phyloP scores from a whole-genome alignment of 2,797 vertebrate genomes.

The Selene dorsalis region DNA sequence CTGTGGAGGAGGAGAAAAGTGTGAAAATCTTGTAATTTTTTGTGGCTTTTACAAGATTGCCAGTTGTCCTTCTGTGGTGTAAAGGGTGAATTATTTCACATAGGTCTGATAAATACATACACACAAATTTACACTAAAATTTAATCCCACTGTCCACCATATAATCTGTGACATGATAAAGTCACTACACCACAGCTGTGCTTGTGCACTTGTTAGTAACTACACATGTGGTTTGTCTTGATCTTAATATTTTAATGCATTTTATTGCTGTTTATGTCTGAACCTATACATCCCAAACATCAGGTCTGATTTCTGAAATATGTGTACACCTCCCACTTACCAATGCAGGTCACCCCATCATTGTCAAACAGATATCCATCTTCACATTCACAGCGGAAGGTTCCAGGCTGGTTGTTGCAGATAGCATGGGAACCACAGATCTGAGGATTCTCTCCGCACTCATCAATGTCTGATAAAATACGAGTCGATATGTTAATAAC shows the following conservation, averaged over 20 bases:
- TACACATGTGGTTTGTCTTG: conserved; percentile 15
- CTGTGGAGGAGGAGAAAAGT: conserved; percentile 43
- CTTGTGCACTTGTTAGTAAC: not conserved
- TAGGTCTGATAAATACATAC: not conserved
- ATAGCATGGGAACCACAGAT: conserved; percentile 86
- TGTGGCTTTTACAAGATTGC: not conserved
- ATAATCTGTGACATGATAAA: conserved; percentile 27
- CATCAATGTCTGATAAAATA: conserved; percentile 89
- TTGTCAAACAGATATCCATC: conserved; percentile 89
- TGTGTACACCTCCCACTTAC: conserved; percentile 81
- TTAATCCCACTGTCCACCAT: conserved; percentile 26
- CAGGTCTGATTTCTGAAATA: conserved; percentile 10
- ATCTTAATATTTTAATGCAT: conserved; percentile 19
- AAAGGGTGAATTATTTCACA: not conserved
- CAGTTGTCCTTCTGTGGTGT: not conserved
- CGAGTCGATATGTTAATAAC: conserved; percentile 26
- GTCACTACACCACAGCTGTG: not conserved
- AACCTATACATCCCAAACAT: conserved; percentile 8
- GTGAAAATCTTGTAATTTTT: not conserved
- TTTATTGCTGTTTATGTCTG: conserved; percentile 39
- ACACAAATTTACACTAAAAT: not conserved
- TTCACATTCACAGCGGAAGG: conserved; percentile 92
- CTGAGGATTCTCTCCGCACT: conserved; percentile 87
- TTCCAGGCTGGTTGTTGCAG: conserved; percentile 95
- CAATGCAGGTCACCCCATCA: conserved; percentile 86